Evolutionary conservation across 2,888 invertebrate genomes (phyloP).

Genomic region (Chrysina gloriosa): DNA sequence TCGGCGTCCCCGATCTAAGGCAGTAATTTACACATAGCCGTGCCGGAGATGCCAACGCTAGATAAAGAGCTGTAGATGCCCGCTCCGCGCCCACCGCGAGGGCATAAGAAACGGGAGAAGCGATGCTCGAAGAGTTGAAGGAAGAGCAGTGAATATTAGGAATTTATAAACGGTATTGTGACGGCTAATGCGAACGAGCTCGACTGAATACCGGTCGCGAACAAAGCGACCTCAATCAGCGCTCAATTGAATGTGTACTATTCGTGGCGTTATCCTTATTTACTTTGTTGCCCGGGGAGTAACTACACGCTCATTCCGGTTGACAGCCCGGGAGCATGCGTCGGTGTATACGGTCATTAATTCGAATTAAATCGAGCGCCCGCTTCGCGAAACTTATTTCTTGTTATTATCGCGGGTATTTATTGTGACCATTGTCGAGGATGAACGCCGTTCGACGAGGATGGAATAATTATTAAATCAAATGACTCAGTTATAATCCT

Average conservation of each 20-base stretch:
- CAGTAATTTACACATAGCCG: conserved; percentile 37
- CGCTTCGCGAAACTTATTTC: conserved; percentile 27
- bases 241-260: conserved; percentile 40
- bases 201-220: too few relatives aligned
- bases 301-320: conserved; percentile 7
- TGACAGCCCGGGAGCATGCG: conserved; percentile 39
- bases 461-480: conserved; percentile 43
- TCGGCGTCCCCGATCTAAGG: conserved; percentile 5
- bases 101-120: too few relatives aligned
- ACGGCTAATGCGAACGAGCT: too few relatives aligned
- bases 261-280: conserved; percentile 19
- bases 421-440: conserved; percentile 11
- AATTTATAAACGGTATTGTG: neutral
- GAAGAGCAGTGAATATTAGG: neutral
- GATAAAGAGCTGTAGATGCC: too few relatives aligned
- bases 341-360: conserved; percentile 19
- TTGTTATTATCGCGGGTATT: neutral
- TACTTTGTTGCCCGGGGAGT: conserved; percentile 17
- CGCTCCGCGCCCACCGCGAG: too few relatives aligned
- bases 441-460: conserved; percentile 24
- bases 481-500: conserved; percentile 38
- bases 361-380: conserved; percentile 33
- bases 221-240: too few relatives aligned
- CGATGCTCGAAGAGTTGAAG: too few relatives aligned
- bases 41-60: conserved; percentile 36